Evolutionary conservation across 2,113 vertebrate genomes (phyloP), one percentile per base, ranked within the genome.

Genomic region (Takifugu flavidus): DNA sequence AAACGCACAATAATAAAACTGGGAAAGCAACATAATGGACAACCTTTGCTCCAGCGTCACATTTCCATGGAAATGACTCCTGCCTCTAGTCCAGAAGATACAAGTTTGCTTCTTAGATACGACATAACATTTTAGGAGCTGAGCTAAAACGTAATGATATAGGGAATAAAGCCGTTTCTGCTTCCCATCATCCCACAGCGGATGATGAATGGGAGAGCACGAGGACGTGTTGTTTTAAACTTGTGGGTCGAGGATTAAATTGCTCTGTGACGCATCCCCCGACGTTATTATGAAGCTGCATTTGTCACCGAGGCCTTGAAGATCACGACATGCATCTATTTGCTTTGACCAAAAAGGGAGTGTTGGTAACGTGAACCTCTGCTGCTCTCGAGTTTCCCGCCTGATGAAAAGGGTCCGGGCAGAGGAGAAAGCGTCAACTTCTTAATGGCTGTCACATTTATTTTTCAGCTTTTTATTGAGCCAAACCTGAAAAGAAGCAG

Each of bases 331-430:
- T 52, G 28, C 53, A 71, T 68, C 27, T 54, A 72, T 69, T 54
- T 52, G 47, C 47, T 76, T 59, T 25, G 47, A 56, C 14, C 49
- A 47, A 78, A 76, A 61, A 66, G 25, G 13, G 27, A 51, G 42
- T 4, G 28, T 58, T 52, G 2, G 80, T 78, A 87, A 89, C 47
- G 53, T n/a, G 72, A 87, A 14, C 84, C 6, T 11, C 58, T 49
- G 13, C 46, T 4, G 1, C 57, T 59, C 70, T 89, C 80, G 25
- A 54, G 63, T 88, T 85, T 59, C 81, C 8, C 3, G 42, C n/a
- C 27, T 1, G 10, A 67, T 75, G 70, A 84, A 77, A 75, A 72
- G 59, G 51, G 6, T 14, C 26, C 49, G 50, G 43, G 65, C 67
- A 29, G 55, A 70, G 60, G 29, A 70, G 55, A 62, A 47, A 63